Conservation (phyloP, 2,797 vertebrate genomes). For the Ptychobarbus kaznakovi region DNA sequence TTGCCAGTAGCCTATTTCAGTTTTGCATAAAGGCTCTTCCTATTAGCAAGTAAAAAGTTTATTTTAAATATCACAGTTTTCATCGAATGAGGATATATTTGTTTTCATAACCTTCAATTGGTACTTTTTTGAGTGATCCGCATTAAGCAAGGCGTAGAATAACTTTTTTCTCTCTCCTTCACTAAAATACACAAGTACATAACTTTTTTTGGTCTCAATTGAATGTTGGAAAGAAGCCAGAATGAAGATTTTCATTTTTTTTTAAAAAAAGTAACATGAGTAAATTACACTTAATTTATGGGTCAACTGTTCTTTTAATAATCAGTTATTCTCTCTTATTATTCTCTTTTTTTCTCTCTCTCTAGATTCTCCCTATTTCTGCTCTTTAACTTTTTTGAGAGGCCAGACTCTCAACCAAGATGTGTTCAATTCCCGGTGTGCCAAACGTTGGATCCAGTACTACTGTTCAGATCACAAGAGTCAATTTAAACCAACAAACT, state of each 20-base stretch:
- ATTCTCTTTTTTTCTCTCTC: not conserved
- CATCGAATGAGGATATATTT: not conserved
- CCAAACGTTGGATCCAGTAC: conserved; percentile 73
- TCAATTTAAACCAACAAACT: conserved; percentile 78
- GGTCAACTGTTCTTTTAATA: not conserved
- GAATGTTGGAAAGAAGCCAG: not conserved
- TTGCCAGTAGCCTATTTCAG: not conserved
- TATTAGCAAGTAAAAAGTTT: not conserved
- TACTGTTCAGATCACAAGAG: conserved; percentile 76
- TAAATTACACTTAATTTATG: not conserved
- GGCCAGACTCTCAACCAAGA: conserved; percentile 51
- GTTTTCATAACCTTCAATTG: not conserved
- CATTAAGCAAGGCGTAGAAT: not conserved
- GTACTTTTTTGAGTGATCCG: not conserved
- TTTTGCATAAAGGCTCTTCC: not conserved
- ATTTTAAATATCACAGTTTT: not conserved
- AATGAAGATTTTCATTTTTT: not conserved
- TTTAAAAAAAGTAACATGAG: not conserved
- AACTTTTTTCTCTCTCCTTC: not conserved
- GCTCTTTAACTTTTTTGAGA: not conserved
- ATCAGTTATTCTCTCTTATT: not conserved
- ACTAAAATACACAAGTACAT: not conserved
- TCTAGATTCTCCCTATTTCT: not conserved
- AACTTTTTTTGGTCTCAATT: not conserved
- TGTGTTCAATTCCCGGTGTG: conserved; percentile 71